Base-by-base conservation (phyloP, 30 jellyfish, hydroid and myxozoan genomes). In the Pseudorhiza aurosa region DNA sequence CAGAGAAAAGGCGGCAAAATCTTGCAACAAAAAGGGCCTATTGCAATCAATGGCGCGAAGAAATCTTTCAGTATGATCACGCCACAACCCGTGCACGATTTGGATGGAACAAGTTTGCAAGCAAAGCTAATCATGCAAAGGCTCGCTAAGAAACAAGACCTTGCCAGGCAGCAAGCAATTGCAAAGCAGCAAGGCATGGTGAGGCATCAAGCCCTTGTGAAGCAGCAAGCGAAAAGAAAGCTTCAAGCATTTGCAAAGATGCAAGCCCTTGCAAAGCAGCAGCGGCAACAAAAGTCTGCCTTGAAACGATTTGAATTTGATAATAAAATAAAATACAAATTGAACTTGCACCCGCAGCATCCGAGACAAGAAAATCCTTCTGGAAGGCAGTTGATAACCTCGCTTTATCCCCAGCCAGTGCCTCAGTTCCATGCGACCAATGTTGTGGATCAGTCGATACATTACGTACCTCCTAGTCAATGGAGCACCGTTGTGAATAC, bases 381-480 rank as follows among this genome's bases (percentile, higher is more conserved):
- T 24, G 35, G 46, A 30, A 64, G 84, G 46, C 91, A 80, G 37
- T 18, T 53, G 0, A 68, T 80, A 9, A 15, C 76, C 42, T 53
- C 37, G 10, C 12, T 35, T 18, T 71, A 1, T 31, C 77, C 59
- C 36, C 59, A 40, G 12, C 58, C 77, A 18, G 45, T 60, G 0
- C 25, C 65, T 10, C 69, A 76, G 36, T 8, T n/a, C 17, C 64
- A 21, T 25, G 68, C 49, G 11, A 59, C 46, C 15, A 60, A 37
- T 57, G 33, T 21, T 24, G 25, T 72, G 3, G 77, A 42, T 19
- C 86, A 51, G 21, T 11, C 67, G 11, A 12, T 55, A 22, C 91
- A 80, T 19, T 80, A 80, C 42, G 83, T 80, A 3, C 84, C 91
- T n/a, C 91, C 91, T 9, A 70, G 81, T 15, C 91, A 80, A 31